Evolutionary conservation across 2,888 invertebrate species (phyloP).

Genomic region (Hesperia comma): DNA sequence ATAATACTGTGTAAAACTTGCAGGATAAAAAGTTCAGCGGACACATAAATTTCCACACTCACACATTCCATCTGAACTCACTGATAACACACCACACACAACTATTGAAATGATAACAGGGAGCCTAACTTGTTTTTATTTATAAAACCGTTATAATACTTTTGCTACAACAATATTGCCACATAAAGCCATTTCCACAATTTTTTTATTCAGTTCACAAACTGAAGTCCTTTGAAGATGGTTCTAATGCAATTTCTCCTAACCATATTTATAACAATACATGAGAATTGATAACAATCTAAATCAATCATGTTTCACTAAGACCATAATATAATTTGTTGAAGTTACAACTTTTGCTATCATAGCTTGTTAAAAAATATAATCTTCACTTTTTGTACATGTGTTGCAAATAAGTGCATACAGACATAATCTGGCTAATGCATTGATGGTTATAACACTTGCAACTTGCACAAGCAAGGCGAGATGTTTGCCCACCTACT

Average conservation of each 20-base stretch:
- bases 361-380: conserved; percentile 41
- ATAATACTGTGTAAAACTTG: too few species aligned
- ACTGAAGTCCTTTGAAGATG: neutral
- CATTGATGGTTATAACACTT: conserved; percentile 23
- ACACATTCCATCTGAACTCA: too few species aligned
- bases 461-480: conserved; percentile 38
- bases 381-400: conserved; percentile 54
- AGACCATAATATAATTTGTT: conserved; percentile 49
- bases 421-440: conserved; percentile 2
- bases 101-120: too few species aligned
- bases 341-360: conserved; percentile 53
- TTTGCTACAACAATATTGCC: too few species aligned
- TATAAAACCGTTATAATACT: too few species aligned
- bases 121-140: too few species aligned
- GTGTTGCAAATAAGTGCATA: conserved; percentile 33
- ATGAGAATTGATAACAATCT: conserved; percentile 36
- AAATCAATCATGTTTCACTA: conserved; percentile 47
- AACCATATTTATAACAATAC: conserved; percentile 22
- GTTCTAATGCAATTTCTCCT: neutral
- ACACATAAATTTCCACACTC: too few species aligned
- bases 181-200: too few species aligned
- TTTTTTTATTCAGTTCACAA: too few species aligned
- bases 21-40: too few species aligned
- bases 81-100: too few species aligned
- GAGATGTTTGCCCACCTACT: conserved; percentile 52